These are phyloP conservation scores for Aleiodes testaceus DNA, from an alignment of 2,888 invertebrate genomes.

Conservation along the genomic window DNA sequence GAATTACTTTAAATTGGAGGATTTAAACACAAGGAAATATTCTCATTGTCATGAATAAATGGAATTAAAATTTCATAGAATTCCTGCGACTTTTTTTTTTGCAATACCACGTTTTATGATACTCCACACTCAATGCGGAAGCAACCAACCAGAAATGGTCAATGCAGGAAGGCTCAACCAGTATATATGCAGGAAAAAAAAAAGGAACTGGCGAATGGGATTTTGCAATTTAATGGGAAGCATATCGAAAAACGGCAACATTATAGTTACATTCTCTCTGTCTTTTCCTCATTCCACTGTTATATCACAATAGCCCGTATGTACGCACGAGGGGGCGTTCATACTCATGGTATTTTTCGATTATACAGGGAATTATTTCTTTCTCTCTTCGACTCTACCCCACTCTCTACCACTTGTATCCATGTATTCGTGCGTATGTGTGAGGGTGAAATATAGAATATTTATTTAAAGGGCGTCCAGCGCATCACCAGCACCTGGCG, in stretches of 20 bases:
- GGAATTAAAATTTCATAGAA: too few species aligned
- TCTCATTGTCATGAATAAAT: too few species aligned
- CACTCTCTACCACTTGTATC: neutral
- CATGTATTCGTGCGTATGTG: constrained; percentile 30
- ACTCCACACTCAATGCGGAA: neutral
- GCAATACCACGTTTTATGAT: constrained; percentile 1
- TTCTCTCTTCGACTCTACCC: neutral
- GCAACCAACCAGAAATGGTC: constrained; percentile 19
- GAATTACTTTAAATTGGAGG: neutral
- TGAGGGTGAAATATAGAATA: constrained; percentile 53
- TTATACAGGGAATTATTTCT: constrained; percentile 3
- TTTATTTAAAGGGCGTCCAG: constrained; percentile 59
- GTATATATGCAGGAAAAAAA: neutral
- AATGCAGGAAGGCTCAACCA: constrained; percentile 7
- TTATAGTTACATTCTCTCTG: constrained; percentile 42
- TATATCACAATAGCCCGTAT: constrained; percentile 22
- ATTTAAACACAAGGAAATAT: too few species aligned
- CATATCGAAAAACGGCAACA: constrained; percentile 47
- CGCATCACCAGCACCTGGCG: constrained; percentile 62
- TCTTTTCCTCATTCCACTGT: constrained; percentile 27
- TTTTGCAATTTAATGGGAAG: constrained; percentile 50
- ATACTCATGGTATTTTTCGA: constrained; percentile 18
- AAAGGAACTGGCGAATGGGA: constrained; percentile 44
- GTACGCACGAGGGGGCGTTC: constrained; percentile 11
- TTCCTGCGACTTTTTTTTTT: neutral